Percentiles rank a stretch among this genome's conserved stretches.
Conservation (phyloP, 2,797 vertebrate species). For the Sphenopsis melanotis region DNA sequence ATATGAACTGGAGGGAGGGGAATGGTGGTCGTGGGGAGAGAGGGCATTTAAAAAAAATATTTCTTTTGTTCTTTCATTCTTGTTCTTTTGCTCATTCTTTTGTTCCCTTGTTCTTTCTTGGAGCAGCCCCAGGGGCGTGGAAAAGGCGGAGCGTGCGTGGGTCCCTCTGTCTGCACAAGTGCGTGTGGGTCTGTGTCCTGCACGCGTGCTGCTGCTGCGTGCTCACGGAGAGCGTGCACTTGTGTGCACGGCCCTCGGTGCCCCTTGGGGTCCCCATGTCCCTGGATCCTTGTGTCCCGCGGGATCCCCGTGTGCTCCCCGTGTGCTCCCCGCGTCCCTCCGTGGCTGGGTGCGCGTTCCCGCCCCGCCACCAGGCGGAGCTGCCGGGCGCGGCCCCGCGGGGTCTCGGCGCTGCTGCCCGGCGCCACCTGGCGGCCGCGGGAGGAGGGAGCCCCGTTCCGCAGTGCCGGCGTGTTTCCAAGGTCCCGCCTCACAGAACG, state of each 20-base stretch:
- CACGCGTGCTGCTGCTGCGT: too few relatives aligned
- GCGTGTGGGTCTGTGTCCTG: not conserved
- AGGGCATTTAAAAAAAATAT: accelerated
- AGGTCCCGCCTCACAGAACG: accelerated
- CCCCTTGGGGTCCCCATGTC: not conserved
- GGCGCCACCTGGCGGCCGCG: not conserved
- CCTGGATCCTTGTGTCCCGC: not conserved
- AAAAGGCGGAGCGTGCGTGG: accelerated
- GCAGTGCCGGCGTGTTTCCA: accelerated
- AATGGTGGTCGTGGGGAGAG: accelerated
- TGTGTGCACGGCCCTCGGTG: not conserved
- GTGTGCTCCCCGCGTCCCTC: not conserved
- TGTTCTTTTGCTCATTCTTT: not conserved
- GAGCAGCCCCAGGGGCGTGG: not conserved
- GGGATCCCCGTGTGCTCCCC: accelerated
- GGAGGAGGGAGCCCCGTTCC: accelerated
- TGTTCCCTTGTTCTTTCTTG: not conserved
- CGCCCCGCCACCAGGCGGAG: not conserved
- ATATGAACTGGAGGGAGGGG: accelerated
- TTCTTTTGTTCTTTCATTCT: not conserved
- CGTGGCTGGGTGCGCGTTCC: not conserved
- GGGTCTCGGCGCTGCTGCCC: not conserved
- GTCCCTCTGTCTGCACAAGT: accelerated
- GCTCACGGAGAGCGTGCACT: not conserved
- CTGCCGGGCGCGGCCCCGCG: not conserved